Conservation (phyloP, 2,797 vertebrate species). For the Pteronotus mesoamericanus region DNA sequence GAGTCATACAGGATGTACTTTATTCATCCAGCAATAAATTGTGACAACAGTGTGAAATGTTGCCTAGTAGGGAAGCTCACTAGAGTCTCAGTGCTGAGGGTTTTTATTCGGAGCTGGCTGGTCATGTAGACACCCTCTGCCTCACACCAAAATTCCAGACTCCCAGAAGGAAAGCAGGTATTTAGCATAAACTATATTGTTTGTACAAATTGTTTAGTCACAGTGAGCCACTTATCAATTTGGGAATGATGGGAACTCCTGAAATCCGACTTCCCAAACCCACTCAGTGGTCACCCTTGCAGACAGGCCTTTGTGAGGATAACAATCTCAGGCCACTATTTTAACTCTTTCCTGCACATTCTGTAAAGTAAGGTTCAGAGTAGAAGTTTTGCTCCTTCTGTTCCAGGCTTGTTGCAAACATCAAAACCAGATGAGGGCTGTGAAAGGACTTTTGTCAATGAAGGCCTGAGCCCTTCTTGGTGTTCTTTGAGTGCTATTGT, state of each 20-base stretch:
- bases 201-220: not conserved
- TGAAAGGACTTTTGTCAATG: not conserved
- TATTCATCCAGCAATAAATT: not conserved
- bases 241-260: not conserved
- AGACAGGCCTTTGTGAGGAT: not conserved
- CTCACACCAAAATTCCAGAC: not conserved
- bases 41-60: not conserved
- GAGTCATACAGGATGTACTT: not conserved
- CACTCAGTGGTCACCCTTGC: not conserved
- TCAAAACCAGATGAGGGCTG: not conserved
- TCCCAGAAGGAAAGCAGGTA: not conserved
- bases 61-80: too few species aligned
- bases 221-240: not conserved
- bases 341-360: not conserved
- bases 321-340: not conserved
- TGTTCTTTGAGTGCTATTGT: not conserved
- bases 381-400: not conserved
- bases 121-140: not conserved
- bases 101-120: not conserved
- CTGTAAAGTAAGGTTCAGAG: not conserved
- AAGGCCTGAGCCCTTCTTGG: not conserved
- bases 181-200: not conserved
- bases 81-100: not conserved
- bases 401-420: not conserved
- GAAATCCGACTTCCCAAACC: not conserved